These are phyloP conservation scores for Bos indicus DNA, from an alignment of 2,113 vertebrate genomes.

Conservation along the genomic window DNA sequence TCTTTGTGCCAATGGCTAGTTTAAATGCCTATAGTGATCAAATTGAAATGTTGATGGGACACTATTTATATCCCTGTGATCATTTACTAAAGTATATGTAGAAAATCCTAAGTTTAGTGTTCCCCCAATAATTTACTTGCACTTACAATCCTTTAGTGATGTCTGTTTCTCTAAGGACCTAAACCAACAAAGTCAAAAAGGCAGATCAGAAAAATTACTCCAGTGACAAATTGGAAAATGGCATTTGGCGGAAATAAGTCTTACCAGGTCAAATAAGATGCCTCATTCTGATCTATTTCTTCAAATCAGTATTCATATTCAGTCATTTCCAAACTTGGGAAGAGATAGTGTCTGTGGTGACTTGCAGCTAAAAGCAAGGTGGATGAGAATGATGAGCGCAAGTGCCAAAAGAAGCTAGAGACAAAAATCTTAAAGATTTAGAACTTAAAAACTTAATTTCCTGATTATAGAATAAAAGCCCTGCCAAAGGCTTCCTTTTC, in stretches of 20 bases:
- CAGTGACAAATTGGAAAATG: neutral
- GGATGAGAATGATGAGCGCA: neutral
- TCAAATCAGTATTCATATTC: neutral
- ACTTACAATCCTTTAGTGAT: neutral
- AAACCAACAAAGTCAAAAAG: neutral
- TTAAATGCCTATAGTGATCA: neutral
- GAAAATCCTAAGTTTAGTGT: neutral
- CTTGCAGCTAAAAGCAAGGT: neutral
- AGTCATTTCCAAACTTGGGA: neutral
- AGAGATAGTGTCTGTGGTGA: neutral
- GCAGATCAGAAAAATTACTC: conserved; percentile 12
- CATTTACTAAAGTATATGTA: neutral
- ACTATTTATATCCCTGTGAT: neutral
- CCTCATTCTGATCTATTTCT: neutral
- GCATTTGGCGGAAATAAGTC: neutral
- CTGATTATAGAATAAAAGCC: neutral
- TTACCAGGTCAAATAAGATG: neutral
- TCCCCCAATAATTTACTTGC: neutral
- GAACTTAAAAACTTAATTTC: neutral
- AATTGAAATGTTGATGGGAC: neutral
- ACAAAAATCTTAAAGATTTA: neutral
- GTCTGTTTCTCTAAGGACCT: neutral
- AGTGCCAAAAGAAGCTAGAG: neutral
- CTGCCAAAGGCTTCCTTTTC: neutral
- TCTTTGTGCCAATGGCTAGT: neutral